Percentiles rank a stretch among this genome's conserved stretches.
phyloP scores from a whole-genome alignment of 2,797 vertebrate species.

The Moxostoma hubbsi region DNA sequence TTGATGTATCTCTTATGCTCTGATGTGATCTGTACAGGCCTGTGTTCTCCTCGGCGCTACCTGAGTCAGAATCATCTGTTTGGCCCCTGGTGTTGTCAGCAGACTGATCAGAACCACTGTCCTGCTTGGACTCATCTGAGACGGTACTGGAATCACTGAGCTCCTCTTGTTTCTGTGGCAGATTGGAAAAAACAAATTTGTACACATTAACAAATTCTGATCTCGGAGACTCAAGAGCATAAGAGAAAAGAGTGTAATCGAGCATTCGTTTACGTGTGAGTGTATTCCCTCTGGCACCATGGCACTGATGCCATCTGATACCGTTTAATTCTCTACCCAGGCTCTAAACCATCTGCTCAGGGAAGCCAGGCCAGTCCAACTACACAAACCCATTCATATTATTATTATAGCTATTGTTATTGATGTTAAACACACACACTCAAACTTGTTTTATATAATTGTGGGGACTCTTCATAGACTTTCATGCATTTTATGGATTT shows the following conservation, averaged over 20 bases:
- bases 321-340: constrained; percentile 48
- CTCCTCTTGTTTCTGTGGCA: constrained; percentile 52
- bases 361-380: constrained; percentile 46
- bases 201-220: constrained; percentile 12
- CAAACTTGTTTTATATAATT: background rate
- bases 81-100: constrained; percentile 30
- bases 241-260: background rate
- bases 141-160: constrained; percentile 12
- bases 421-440: constrained; percentile 8
- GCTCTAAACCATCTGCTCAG: constrained; percentile 57
- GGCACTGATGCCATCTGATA: constrained; percentile 47
- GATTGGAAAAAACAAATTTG: constrained; percentile 30
- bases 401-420: constrained; percentile 23
- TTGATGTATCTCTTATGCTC: constrained; percentile 3
- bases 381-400: constrained; percentile 31
- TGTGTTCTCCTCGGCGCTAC: constrained; percentile 22
- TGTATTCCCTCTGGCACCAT: constrained; percentile 42
- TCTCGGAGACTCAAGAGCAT: constrained; percentile 19
- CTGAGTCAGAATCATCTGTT: constrained; percentile 35
- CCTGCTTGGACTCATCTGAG: constrained; percentile 36
- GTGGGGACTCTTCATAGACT: no score
- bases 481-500: no score
- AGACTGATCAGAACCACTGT: constrained; percentile 22
- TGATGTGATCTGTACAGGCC: constrained; percentile 17
- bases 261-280: background rate